Percentiles rank a stretch among this genome's conserved stretches.
Evolutionary conservation across 2,113 vertebrate genomes (phyloP).

Genomic region (Haemorhous mexicanus): DNA sequence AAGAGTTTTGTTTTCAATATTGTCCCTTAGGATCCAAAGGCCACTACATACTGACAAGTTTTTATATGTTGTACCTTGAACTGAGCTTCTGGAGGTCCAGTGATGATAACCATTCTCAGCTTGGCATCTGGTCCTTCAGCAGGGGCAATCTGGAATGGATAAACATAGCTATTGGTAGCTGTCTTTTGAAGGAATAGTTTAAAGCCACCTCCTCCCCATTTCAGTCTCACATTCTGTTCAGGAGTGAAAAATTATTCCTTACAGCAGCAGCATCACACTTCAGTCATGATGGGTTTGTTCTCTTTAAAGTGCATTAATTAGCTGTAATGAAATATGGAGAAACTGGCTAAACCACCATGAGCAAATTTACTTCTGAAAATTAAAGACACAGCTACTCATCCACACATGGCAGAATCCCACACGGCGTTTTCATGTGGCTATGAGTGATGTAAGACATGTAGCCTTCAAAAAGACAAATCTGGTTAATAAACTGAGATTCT

Average conservation of each 20-base stretch:
- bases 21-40: neutral
- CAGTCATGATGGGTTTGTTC: neutral
- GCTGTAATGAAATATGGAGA: neutral
- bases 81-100: slow-evolving; percentile 96
- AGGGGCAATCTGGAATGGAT: slow-evolving; percentile 87
- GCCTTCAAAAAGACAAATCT: neutral
- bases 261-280: slow-evolving; percentile 29
- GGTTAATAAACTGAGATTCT: neutral
- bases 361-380: slow-evolving; percentile 23
- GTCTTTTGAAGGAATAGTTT: slow-evolving; percentile 25
- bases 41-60: neutral
- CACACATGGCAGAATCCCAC: slow-evolving; percentile 9
- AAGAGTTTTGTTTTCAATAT: neutral
- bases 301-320: slow-evolving; percentile 39
- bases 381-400: neutral
- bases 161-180: slow-evolving; percentile 41
- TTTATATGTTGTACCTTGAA: slow-evolving; percentile 85
- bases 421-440: neutral
- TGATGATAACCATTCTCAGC: slow-evolving; percentile 94
- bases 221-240: slow-evolving; percentile 51
- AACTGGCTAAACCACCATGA: neutral
- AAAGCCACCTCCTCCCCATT: slow-evolving; percentile 14
- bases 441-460: neutral
- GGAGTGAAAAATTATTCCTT: slow-evolving; percentile 18
- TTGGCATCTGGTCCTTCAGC: slow-evolving; percentile 93